These are phyloP conservation scores for Gobionotothen gibberifrons DNA, from an alignment of 2,797 vertebrate genomes.

Conservation along the genomic window DNA sequence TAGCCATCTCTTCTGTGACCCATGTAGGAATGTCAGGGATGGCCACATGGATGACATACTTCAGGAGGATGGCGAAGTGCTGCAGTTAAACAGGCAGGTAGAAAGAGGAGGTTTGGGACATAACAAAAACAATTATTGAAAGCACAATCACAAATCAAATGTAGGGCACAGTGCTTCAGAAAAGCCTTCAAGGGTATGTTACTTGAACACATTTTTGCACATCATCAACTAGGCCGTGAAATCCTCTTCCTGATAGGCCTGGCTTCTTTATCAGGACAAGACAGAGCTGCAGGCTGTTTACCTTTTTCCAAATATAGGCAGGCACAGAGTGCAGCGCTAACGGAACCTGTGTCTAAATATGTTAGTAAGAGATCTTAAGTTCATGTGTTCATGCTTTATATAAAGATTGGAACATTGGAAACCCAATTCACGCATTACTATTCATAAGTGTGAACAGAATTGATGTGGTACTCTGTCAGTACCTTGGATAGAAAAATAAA, in stretches of 20 bases:
- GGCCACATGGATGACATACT: constrained; percentile 95
- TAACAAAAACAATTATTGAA: neutral
- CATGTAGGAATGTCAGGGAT: constrained; percentile 95
- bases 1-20: constrained; percentile 97
- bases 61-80: constrained; percentile 96
- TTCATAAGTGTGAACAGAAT: neutral
- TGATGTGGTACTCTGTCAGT: constrained; percentile 2
- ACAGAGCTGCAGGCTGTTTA: constrained; percentile 70
- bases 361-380: constrained; percentile 1
- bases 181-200: neutral
- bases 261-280: constrained; percentile 70
- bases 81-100: constrained; percentile 60
- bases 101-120: neutral
- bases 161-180: neutral
- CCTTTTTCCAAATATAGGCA: constrained; percentile 57
- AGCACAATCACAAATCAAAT: neutral
- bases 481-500: neutral
- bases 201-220: constrained; percentile 38
- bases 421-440: neutral
- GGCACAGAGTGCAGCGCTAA: constrained; percentile 31
- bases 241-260: constrained; percentile 43
- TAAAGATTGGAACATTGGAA: neutral
- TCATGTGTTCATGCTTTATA: neutral
- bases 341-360: constrained; percentile 40
- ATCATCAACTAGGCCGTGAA: constrained; percentile 46